Evolutionary conservation across 2,797 vertebrate genomes (phyloP), one percentile per base, ranked within the genome.

Genomic region (Artibeus lituratus): DNA sequence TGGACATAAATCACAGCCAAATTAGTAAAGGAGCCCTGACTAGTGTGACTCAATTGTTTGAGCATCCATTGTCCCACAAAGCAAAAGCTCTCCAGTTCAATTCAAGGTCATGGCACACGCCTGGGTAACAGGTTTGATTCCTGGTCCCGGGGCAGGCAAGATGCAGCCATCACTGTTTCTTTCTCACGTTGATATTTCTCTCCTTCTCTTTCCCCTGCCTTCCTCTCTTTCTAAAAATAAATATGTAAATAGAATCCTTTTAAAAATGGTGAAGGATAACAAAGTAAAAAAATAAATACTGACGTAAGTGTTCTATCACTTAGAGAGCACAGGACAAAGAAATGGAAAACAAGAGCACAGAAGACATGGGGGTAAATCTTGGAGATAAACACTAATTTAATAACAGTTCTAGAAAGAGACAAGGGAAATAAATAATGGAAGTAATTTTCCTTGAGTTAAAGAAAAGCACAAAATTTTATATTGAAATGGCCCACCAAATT

Each of bases 391-490:
- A 42, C n/a, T 85, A 74, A 65, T 39, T 26, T 51, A 70, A 39
- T 53, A 87, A 26, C 29, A 65, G 21, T 72, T 88, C 44, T 76
- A 91, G 67, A 87, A 94, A 76, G 37, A 92, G 32, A 55, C 47
- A 90, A 49, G 62, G 62, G 72, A 87, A 90, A 84, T 82, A 76
- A 78, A 73, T 74, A 83, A 74, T 19, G n/a, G 49, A 87, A 74
- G n/a, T 51, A 92, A 42, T 74, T 76, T 85, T 87, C 82, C 84
- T 70, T 88, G 10, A 65, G 37, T 84, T 87, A 76, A 85, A 90
- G 32, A 62, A 92, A 87, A 85, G 35, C 81, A 49, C 78, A 90
- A 9, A 6, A 53, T 95, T 84, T 92, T 73, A 74, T 29, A 76
- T 26, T 51, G 65, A 94, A 87, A 11, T 42, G 4, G 10, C 37